These are phyloP conservation scores for Oscheius sp. DNA, from an alignment of 2,888 invertebrate species.

Conservation along the genomic window DNA sequence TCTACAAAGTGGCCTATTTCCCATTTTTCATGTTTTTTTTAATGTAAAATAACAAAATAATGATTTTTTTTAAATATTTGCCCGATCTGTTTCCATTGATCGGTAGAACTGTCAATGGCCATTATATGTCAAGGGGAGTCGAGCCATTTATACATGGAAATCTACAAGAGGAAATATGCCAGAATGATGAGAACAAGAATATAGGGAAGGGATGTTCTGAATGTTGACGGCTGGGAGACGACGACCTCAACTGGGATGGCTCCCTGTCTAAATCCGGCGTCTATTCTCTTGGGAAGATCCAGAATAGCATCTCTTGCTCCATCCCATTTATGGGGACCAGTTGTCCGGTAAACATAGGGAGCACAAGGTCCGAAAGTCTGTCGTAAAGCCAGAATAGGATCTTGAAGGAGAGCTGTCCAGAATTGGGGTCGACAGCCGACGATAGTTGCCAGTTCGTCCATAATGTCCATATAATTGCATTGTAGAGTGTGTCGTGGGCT, in stretches of 20 bases:
- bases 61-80: too few relatives aligned
- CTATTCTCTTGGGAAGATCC: conserved; percentile 17
- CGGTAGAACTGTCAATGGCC: too few relatives aligned
- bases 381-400: conserved; percentile 44
- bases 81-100: too few relatives aligned
- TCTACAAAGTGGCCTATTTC: too few relatives aligned
- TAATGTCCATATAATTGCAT: conserved; percentile 68
- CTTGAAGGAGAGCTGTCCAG: conserved; percentile 65
- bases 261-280: conserved; percentile 29
- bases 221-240: background rate
- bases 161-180: conserved; percentile 13
- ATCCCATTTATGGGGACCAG: conserved; percentile 75
- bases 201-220: background rate
- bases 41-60: too few relatives aligned
- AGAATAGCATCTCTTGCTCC: conserved; percentile 34
- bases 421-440: conserved; percentile 74
- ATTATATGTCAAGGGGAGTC: too few relatives aligned
- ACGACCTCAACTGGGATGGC: background rate
- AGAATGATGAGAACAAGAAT: background rate
- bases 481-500: conserved; percentile 75
- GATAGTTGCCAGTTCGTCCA: conserved; percentile 75
- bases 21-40: too few relatives aligned
- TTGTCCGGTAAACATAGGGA: conserved; percentile 49
- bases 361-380: conserved; percentile 51
- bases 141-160: background rate